A percentile compares a stretch with the other conserved stretches of the same genome.
These are phyloP conservation scores for Istiophorus platypterus DNA, from an alignment of 2,113 vertebrate species.

Conservation along the genomic window DNA sequence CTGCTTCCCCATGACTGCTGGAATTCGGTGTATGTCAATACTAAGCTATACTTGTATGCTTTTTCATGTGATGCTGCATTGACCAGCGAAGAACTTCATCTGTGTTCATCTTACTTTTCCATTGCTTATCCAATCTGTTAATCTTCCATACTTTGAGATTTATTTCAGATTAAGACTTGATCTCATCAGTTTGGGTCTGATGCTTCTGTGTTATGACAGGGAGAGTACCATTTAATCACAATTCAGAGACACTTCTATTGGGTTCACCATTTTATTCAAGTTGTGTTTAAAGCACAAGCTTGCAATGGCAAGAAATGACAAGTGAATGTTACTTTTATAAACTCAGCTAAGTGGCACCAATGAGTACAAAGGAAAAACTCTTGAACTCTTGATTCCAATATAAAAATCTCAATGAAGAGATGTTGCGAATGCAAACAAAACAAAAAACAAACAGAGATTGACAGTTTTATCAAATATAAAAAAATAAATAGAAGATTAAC, in stretches of 20 bases:
- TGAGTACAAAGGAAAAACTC: neutral
- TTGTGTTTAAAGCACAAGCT: neutral
- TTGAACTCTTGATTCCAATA: conserved; percentile 2
- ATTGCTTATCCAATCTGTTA: too few species aligned
- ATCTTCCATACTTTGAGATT: neutral
- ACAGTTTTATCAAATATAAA: neutral
- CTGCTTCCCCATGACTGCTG: too few species aligned
- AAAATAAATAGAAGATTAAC: conserved; percentile 51
- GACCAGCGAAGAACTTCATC: too few species aligned
- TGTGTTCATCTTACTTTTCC: too few species aligned
- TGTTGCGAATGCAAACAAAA: neutral
- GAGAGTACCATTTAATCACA: neutral
- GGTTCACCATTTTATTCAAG: conserved; percentile 38
- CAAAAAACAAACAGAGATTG: neutral
- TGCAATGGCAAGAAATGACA: neutral
- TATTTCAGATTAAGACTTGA: too few species aligned
- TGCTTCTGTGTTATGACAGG: neutral
- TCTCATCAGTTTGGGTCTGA: too few species aligned
- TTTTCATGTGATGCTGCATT: too few species aligned
- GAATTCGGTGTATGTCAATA: too few species aligned
- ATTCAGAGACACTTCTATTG: neutral
- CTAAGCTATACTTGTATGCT: too few species aligned
- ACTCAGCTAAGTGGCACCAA: neutral
- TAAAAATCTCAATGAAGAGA: conserved; percentile 13
- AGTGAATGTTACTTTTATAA: neutral